A percentile compares a stretch with the other conserved stretches of the same genome.
These are phyloP conservation scores for Anadara kagoshimensis DNA, from an alignment of 1,140 invertebrate species.

Conservation along the genomic window DNA sequence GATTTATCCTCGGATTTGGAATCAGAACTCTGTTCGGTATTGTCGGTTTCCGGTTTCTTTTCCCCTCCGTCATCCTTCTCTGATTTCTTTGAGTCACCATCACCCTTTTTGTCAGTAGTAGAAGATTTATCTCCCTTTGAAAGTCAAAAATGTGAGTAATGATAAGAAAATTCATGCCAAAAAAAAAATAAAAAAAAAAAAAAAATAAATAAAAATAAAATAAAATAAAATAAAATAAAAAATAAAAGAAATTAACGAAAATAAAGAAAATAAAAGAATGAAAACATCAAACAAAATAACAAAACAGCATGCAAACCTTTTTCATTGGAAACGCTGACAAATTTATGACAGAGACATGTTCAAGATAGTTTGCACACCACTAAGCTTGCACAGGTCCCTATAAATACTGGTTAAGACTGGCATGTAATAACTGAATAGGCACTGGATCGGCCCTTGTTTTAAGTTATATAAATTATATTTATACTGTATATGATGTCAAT, in stretches of 20 bases:
- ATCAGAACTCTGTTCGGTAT: background rate
- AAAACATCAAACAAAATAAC: background rate
- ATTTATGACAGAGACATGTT: too few species aligned
- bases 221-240: background rate
- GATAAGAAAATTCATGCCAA: conserved; percentile 16
- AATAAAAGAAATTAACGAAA: background rate
- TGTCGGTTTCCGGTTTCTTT: conserved; percentile 20
- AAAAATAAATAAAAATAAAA: conserved; percentile 2
- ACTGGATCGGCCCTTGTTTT: too few species aligned
- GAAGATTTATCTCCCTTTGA: conserved; percentile 33
- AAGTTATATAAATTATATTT: too few species aligned
- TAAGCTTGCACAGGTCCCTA: too few species aligned
- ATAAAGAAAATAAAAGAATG: background rate
- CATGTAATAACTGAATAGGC: too few species aligned
- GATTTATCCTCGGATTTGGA: too few species aligned
- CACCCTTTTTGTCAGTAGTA: conserved; percentile 34
- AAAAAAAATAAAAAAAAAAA: conserved; percentile 1
- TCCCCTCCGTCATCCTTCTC: conserved; percentile 13
- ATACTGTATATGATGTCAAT: too few species aligned
- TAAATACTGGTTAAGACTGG: too few species aligned
- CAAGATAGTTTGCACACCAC: too few species aligned
- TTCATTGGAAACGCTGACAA: too few species aligned
- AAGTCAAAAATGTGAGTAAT: conserved; percentile 1
- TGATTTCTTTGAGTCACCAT: conserved; percentile 14
- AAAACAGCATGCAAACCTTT: background rate